Evolutionary conservation across 2,113 vertebrate species (phyloP), one percentile per base, ranked within the genome.

Genomic region (Chascanopsetta lugubris): DNA sequence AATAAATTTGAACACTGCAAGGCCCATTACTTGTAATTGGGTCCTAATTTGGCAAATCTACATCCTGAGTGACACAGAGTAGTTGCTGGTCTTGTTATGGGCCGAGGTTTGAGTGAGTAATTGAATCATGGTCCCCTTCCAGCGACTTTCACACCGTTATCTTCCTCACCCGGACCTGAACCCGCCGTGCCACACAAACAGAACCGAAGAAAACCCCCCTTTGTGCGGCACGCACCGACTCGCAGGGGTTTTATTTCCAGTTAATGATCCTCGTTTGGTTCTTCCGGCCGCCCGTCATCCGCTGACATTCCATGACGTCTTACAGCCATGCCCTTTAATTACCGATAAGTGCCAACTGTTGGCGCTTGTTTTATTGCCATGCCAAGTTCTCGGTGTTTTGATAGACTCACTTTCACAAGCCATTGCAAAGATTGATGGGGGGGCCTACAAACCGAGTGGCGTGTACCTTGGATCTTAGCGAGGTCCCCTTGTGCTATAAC

Each of bases 341-440:
- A 84, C 57, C 68, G 63, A 85, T 87, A 72, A 85, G 78, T 83
- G 74, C 38, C 69, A 84, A 82, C 64, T 64, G 65, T 79, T 74
- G 75, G 53, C 25, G 40, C 75, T n/a, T 71, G 20, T 63, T 88
- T 80, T 61, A 46, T 21, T 69, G 65, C 61, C 40, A 0, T 65
- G 85, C 85, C 85, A 87, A 85, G 80, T 88, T 91, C 85, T 63
- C 61, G 54, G 40, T 58, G n/a, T 80, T 85, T 75, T 82, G 75
- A 88, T 79, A 48, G 68, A 71, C 25, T 47, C 42, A 42, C 53
- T 79, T 74, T 62, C 36, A 45, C 51, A 46, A 66, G 62, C 40
- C 61, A 18, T 42, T 26, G 50, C 43, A 27, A 66, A 77, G 85
- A 90, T 84, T 84, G 66, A 89, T 87, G 80, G 46, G 24, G 46